These are phyloP conservation scores for Nothoprocta pentlandii DNA, from an alignment of 2,113 vertebrate species.

Conservation along the genomic window DNA sequence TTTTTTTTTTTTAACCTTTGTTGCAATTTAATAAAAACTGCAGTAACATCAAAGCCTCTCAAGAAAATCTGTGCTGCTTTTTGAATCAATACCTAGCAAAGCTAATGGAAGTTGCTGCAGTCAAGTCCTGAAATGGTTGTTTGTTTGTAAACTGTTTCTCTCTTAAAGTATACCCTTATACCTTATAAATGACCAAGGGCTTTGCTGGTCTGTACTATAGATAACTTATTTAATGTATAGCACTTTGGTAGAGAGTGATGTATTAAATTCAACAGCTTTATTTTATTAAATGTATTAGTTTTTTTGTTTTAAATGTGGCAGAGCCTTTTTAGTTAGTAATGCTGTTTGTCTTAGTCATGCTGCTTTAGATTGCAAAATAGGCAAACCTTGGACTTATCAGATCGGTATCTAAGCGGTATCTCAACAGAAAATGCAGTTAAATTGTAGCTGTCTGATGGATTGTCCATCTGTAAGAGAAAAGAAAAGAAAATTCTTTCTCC, in stretches of 20 bases:
- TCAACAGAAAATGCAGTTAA: neutral
- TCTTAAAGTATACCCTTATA: conserved; percentile 4
- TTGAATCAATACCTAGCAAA: conserved; percentile 28
- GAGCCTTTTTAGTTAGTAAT: neutral
- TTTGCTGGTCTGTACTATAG: neutral
- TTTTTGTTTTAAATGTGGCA: neutral
- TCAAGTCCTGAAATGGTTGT: neutral
- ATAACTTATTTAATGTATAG: neutral
- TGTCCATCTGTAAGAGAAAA: neutral
- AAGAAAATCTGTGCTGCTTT: conserved; percentile 22
- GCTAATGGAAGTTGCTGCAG: conserved; percentile 40
- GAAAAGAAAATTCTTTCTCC: neutral
- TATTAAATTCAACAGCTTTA: neutral
- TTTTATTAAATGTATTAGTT: neutral
- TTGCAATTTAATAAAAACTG: neutral
- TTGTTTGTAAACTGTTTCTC: conserved; percentile 3
- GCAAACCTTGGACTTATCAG: neutral
- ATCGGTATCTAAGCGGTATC: neutral
- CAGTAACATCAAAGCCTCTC: neutral
- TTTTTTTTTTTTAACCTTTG: neutral
- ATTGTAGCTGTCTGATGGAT: neutral
- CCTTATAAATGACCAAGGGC: neutral
- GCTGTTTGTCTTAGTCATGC: neutral
- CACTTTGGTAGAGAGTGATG: neutral
- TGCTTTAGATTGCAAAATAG: neutral